Base-by-base conservation (phyloP, 2,797 vertebrate genomes). In the Onychomys leucogaster region DNA sequence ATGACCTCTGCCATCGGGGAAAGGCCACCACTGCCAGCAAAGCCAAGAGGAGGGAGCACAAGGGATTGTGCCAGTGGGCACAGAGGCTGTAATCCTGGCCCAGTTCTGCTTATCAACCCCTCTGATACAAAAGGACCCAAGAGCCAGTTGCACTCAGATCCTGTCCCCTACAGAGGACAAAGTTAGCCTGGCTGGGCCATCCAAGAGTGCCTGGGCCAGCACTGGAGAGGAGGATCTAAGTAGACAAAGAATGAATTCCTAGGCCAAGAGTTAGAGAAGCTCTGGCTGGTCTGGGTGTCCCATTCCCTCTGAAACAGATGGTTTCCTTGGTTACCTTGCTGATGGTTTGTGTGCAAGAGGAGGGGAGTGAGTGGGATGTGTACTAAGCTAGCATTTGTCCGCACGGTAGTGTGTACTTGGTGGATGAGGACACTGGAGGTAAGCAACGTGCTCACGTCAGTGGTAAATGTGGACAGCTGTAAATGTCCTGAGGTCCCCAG, bases 291-390 rank as follows among this genome's bases (percentile, higher is more conserved):
- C 6, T 49, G 19, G 43, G 80, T 63, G 34, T 27, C 8, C 13
- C 43, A 32, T 6, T 34, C 37, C 13, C 29, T 77, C 32, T 43
- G 55, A 92, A 46, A 16, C 4, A 2, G 80, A 63, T 5, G 1
- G n/a, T n/a, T n/a, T n/a, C n/a, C 27, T 19, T 16, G 2, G 4
- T 43, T 23, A 77, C 5, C 67, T 88, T 41, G 49, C 0, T n/a
- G 5, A 11, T 4, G 17, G 37, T 21, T 3, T 52, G 12, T 83
- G 41, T 59, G 52, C 2, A 0, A 4, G 37, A 85, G 34, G 77
- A 29, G 52, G 14, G 12, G 32, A 29, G 12, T 3, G 0, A 27
- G 10, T 55, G 37, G 29, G 29, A 27, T 52, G 71, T 34, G 1
- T 29, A 3, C 78, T 77, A 13, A 69, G 52, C 27, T 5, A 29